A percentile compares a stretch with the other conserved stretches of the same genome.
Conservation (phyloP, 2,888 invertebrate species). For the Argynnis bischoffii region DNA sequence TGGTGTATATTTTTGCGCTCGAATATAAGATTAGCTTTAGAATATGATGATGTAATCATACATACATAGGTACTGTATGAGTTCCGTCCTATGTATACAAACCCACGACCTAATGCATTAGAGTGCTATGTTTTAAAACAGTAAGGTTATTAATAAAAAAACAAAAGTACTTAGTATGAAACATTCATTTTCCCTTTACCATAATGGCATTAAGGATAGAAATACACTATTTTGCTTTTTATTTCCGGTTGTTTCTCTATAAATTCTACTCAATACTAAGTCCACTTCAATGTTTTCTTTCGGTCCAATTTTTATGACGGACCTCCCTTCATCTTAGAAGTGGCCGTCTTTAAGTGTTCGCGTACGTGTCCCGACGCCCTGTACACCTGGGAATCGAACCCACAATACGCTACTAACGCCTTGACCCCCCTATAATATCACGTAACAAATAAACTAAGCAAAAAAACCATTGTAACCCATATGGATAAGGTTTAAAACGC, state of each 20-base stretch:
- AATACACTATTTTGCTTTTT: constrained; percentile 30
- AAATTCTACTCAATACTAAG: constrained; percentile 39
- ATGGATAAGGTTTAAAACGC: constrained; percentile 44
- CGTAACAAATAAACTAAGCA: constrained; percentile 27
- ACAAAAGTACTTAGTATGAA: background rate
- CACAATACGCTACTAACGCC: constrained; percentile 74
- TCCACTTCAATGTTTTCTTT: constrained; percentile 53
- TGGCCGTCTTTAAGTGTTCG: constrained; percentile 76
- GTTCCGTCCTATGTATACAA: no score
- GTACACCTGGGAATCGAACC: constrained; percentile 82
- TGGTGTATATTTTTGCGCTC: no score
- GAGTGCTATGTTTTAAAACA: no score
- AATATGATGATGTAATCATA: no score
- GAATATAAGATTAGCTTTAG: no score
- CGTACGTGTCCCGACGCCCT: constrained; percentile 74
- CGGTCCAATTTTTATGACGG: constrained; percentile 80
- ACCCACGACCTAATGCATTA: no score
- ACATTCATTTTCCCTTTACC: background rate
- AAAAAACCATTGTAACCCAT: constrained; percentile 47
- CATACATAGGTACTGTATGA: no score
- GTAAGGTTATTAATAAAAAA: background rate
- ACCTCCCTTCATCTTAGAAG: constrained; percentile 79
- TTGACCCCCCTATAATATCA: constrained; percentile 60
- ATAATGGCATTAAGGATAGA: background rate
- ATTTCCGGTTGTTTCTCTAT: constrained; percentile 28